These are phyloP conservation scores for Cephalopterus ornatus DNA, from an alignment of 2,113 vertebrate species.

Conservation along the genomic window DNA sequence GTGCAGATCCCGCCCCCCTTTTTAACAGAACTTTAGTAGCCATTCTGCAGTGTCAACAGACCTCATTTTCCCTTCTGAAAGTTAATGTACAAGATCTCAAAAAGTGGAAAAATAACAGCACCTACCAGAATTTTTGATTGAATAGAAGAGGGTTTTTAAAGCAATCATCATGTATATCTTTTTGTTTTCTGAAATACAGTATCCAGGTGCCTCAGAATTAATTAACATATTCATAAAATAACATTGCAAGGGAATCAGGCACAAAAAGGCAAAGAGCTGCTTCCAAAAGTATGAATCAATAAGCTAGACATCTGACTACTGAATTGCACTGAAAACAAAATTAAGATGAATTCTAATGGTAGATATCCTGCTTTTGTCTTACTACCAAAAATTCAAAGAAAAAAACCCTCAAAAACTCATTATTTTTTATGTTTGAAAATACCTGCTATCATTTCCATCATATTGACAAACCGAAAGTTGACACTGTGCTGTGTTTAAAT, in stretches of 20 bases:
- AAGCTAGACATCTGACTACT: neutral
- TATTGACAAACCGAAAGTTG: neutral
- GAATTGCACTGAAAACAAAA: neutral
- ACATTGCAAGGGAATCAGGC: neutral
- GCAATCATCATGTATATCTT: neutral
- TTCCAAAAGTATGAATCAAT: neutral
- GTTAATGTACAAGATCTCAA: neutral
- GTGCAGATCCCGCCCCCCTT: neutral
- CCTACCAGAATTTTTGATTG: neutral
- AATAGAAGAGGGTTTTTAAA: neutral
- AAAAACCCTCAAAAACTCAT: neutral
- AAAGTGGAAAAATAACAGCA: neutral
- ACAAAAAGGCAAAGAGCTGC: neutral
- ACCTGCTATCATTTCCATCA: neutral
- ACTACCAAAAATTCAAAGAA: neutral
- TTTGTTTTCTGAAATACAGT: neutral
- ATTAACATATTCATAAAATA: neutral
- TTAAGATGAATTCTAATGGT: neutral
- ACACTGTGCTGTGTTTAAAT: neutral
- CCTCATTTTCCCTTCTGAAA: neutral
- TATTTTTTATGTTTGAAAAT: neutral
- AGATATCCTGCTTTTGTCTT: neutral
- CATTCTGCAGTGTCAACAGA: neutral
- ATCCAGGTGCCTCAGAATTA: neutral
- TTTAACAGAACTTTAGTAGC: neutral